Base-by-base conservation (phyloP, 1,140 invertebrate species). In the Thereuonema tuberculata region DNA sequence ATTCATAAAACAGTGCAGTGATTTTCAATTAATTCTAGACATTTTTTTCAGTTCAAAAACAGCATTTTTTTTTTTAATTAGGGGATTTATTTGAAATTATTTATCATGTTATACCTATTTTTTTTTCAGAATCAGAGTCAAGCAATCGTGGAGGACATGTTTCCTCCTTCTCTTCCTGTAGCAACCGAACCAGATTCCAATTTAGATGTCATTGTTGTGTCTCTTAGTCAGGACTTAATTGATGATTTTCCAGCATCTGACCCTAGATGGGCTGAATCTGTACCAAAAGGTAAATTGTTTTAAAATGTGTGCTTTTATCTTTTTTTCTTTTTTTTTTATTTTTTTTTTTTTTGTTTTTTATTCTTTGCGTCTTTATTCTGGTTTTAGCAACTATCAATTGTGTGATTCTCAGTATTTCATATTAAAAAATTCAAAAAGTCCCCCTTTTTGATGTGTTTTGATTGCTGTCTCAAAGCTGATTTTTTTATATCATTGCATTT, bases 171-270 rank as follows among this genome's bases (percentile, higher is more conserved):
- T 55, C 71, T 5, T 20, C 17, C 43, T 43, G 27, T 31, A 15
- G 50, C 21, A 60, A 15, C 59, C 69, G 76, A 78, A 58, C 75
- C 80, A 37, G 81, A 84, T 70, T 72, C 77, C 15, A 70, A 72
- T 25, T 72, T 89, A 1, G 83, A 89, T 72, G 78, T 78, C 56
- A 74, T 83, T 25, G 82, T 89, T 46, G 70, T 85, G n/a, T 75
- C 76, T 47, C 78, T 91, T 0, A 87, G 86, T 58, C 77, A 80
- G 60, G 84, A 90, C 67, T 75, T 95, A 56, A 81, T 93, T 49
- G 86, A 95, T 72, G 91, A 95, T 74, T 82, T 84, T 63, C 93
- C 92, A 5, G 82, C 84, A 1, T 82, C 86, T 52, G 92, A 96
- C 80, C 92, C 91, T 1, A 76, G 91, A 64, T 94, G 85, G 88